These are phyloP conservation scores for Coluber constrictor DNA, from an alignment of 2,797 vertebrate genomes.

Conservation along the genomic window DNA sequence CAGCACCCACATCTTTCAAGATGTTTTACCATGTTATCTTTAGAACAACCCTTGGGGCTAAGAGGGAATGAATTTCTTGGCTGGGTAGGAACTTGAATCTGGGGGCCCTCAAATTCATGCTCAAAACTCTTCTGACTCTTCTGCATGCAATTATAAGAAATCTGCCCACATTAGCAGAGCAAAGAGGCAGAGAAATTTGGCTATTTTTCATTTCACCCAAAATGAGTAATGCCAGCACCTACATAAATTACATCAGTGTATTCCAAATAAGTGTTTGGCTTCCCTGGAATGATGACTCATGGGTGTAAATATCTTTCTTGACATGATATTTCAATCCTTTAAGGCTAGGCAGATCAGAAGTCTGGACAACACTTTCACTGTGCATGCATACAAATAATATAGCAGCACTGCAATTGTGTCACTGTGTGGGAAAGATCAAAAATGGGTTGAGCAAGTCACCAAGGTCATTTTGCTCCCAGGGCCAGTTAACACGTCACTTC, in stretches of 20 bases:
- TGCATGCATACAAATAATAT: neutral
- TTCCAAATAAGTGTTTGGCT: conserved; percentile 60
- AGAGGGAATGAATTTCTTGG: neutral
- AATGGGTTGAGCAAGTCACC: conserved; percentile 44
- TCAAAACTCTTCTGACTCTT: neutral
- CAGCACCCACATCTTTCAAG: neutral
- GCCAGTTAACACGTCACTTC: neutral
- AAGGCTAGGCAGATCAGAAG: conserved; percentile 33
- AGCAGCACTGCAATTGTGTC: neutral
- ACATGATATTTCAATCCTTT: conserved; percentile 29
- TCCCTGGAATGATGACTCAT: conserved; percentile 37
- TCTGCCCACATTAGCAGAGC: neutral
- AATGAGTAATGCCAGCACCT: conserved; percentile 62
- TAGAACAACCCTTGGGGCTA: neutral
- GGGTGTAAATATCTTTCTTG: conserved; percentile 29
- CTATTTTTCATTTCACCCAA: conserved; percentile 50
- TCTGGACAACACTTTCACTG: neutral
- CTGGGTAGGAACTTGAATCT: neutral
- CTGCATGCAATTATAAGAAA: neutral
- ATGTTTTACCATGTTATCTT: neutral
- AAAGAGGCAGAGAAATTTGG: neutral
- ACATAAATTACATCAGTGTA: conserved; percentile 59
- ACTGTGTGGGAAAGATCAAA: conserved; percentile 43
- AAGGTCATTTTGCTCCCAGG: conserved; percentile 42
- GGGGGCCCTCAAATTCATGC: neutral